phyloP scores from a whole-genome alignment of 1,140 invertebrate species.

The Fragariocoptes setiger region DNA sequence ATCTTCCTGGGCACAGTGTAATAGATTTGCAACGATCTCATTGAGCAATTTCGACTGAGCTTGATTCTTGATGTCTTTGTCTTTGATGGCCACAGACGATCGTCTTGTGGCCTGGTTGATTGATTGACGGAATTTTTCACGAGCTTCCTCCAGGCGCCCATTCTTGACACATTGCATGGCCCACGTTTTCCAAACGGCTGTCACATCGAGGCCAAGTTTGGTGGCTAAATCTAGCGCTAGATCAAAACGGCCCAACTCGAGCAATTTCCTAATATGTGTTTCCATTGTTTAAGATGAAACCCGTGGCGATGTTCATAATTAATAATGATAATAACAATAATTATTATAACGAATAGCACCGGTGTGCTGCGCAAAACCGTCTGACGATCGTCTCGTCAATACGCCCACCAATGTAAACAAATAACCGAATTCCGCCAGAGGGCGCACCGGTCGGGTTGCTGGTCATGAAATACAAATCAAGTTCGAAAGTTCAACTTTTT shows the following conservation, averaged over 20 bases:
- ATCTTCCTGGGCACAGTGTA: no score
- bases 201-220: slow-evolving; percentile 41
- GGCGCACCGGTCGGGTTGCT: no score
- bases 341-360: background rate
- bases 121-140: slow-evolving; percentile 22
- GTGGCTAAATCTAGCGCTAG: slow-evolving; percentile 49
- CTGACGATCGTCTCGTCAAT: no score
- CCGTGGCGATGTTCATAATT: background rate
- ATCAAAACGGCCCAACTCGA: slow-evolving; percentile 46
- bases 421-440: no score
- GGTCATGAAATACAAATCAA: no score
- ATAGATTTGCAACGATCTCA: no score
- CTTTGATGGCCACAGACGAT: no score
- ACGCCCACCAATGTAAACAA: no score
- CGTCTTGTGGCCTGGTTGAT: slow-evolving; percentile 12
- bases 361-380: background rate
- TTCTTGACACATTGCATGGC: slow-evolving; percentile 44
- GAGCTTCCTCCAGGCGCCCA: slow-evolving; percentile 34
- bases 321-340: background rate
- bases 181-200: slow-evolving; percentile 49
- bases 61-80: no score
- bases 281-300: background rate
- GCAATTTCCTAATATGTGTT: slow-evolving; percentile 18
- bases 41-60: no score
- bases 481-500: no score